Evolutionary conservation across 35 echinoderm and acorn worm species (phyloP), one percentile per base, ranked within the genome.

Genomic region (Holothuria glaberrima): DNA sequence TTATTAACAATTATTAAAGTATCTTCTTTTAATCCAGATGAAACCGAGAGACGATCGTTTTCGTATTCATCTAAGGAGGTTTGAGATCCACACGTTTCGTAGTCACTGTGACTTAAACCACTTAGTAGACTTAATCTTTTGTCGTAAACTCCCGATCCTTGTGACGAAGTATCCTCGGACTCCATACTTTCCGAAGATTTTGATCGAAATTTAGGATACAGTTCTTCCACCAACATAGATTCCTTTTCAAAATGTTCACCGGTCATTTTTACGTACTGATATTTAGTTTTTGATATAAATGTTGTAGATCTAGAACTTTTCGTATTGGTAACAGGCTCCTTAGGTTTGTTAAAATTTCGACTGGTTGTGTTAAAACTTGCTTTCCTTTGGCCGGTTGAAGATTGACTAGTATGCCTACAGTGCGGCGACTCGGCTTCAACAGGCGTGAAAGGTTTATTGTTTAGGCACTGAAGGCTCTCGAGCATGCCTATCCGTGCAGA

Each of bases 61-160:
- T 87, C 85, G 22, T 69, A 87, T 46, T 87, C 85, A 22, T 87
- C 85, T 28, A 87, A 44, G 12, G 85, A 87, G 25, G 85, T 87
- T 71, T 54, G 41, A 38, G 85, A 87, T n/a, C 85, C 85, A 21
- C 85, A 87, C 12, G 85, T 87, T 48, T 87, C 85, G 44, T 87
- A 87, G n/a, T 87, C 85, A 18, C 85, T 87, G 54, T 87, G 85
- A 50, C 85, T 87, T 16, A 87, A n/a, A 30, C 34, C 60, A 30
- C 85, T 87, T 17, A 71, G 9, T 1, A 84, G 28, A 32, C 80
- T 84, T n/a, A 84, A 27, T 36, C 65, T 64, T 71, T 87, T 87
- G 58, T 87, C 61, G 30, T 65, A 69, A 26, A 87, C 50, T 0
- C 85, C 85, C 12, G 85, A 87, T 26, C 85, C 54, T 30, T 69